Conservation (phyloP, 2,888 invertebrate genomes). For the Ellobium chinense region DNA sequence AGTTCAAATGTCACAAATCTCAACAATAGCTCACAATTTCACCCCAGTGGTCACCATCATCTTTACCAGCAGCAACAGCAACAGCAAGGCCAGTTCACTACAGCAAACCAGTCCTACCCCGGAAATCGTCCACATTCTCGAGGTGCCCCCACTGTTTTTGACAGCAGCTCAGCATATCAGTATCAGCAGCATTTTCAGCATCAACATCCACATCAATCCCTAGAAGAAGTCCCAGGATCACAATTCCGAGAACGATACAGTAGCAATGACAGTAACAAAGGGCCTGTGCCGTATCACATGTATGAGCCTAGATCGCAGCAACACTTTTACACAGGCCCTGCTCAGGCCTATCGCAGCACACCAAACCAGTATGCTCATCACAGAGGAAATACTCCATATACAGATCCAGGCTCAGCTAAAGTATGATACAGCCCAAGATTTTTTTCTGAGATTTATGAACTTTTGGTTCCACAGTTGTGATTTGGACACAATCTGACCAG, state of each 20-base stretch:
- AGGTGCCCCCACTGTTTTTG: background rate
- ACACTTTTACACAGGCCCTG: conserved; percentile 56
- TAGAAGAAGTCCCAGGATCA: background rate
- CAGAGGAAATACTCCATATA: conserved; percentile 58
- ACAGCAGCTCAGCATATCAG: conserved; percentile 18
- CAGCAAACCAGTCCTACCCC: conserved; percentile 29
- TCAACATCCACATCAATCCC: conserved; percentile 26
- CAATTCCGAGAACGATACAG: conserved; percentile 18
- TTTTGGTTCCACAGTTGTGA: too few species aligned
- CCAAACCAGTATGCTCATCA: conserved; percentile 60
- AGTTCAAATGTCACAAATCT: conserved; percentile 46
- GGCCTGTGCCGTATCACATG: conserved; percentile 11
- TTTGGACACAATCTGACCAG: too few species aligned
- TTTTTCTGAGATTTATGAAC: too few species aligned
- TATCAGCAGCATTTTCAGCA: conserved; percentile 25
- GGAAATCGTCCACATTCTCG: conserved; percentile 40
- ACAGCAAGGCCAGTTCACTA: background rate
- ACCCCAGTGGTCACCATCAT: conserved; percentile 22
- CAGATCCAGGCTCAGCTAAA: conserved; percentile 70
- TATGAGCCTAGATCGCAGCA: conserved; percentile 33
- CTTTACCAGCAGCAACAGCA: conserved; percentile 25
- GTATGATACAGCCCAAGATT: too few species aligned
- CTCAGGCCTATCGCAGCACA: conserved; percentile 63
- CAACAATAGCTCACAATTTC: conserved; percentile 28
- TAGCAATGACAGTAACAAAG: conserved; percentile 14